Base-by-base conservation (phyloP, 1,140 invertebrate genomes). In the Diuraphis noxia region DNA sequence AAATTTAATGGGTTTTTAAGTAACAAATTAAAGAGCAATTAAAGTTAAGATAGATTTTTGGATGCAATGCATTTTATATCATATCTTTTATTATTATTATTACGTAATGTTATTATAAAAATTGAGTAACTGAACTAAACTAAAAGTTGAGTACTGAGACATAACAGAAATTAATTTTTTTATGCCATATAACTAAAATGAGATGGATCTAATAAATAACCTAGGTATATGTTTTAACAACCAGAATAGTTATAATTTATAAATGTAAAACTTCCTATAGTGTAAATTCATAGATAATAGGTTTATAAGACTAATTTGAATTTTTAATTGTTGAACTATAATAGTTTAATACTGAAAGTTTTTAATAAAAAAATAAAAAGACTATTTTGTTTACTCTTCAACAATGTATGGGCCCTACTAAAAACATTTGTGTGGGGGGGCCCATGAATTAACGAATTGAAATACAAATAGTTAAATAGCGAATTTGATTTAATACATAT, bases 1-100 rank as follows among this genome's bases (percentile, higher is more conserved):
- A 90, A 46, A 90, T 46, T 77, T 81, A 90, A 90, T 46, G 72
- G 34, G 88, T 46, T 90, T 90, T 90, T 81, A 90, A 90, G n/a
- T 90, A 81, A 36, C 88, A 81, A 79, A 90, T 79, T 81, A 90
- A 79, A 52, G 10, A 81, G 21, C n/a, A 46, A 79, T 90, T 90
- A 79, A 81, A 25, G 41, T 46, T 90, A 13, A 46, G 6, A 49
- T 81, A 25, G 36, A 91, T 43, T 82, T 91, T 49, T 81, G n/a
- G 10, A 36, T 79, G 41, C 40, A 82, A 91, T 49, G 36, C 0
- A 19, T 90, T 79, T 36, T 46, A 30, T 46, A 46, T 46, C 23
- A 13, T 41, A 88, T 38, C 36, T 81, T 34, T 49, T 85, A 72
- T 63, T 81, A 46, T 49, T 85, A 72, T 63, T 88, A 63, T 87